phyloP scores from a whole-genome alignment of 1,140 invertebrate genomes.

The Aphidius gifuensis region DNA sequence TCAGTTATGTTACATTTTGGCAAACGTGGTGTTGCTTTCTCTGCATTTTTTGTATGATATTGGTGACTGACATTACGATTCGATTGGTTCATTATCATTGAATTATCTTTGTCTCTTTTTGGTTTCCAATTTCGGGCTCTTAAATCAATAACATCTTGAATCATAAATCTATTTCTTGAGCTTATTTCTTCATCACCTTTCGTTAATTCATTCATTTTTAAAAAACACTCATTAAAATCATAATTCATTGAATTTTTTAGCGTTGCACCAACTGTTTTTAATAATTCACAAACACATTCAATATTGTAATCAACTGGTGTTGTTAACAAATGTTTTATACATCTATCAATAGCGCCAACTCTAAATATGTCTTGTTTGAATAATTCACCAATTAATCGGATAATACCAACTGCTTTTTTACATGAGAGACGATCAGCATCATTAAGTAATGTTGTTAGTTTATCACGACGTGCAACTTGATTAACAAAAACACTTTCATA shows the following conservation, averaged over 20 bases:
- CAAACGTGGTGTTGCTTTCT: slow-evolving; percentile 47
- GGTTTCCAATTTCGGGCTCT: slow-evolving; percentile 82
- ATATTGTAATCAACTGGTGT: slow-evolving; percentile 84
- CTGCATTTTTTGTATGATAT: slow-evolving; percentile 37
- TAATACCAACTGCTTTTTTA: slow-evolving; percentile 81
- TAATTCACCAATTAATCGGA: slow-evolving; percentile 84
- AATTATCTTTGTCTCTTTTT: slow-evolving; percentile 79
- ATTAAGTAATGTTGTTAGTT: slow-evolving; percentile 63
- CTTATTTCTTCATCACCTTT: slow-evolving; percentile 56
- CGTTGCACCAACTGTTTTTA: slow-evolving; percentile 86
- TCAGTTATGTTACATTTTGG: slow-evolving; percentile 55
- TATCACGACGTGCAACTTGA: slow-evolving; percentile 58
- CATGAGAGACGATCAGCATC: slow-evolving; percentile 75
- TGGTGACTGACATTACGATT: slow-evolving; percentile 40
- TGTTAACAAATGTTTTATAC: slow-evolving; percentile 75
- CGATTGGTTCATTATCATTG: slow-evolving; percentile 92
- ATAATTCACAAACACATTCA: slow-evolving; percentile 87
- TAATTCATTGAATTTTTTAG: slow-evolving; percentile 62
- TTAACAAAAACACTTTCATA: slow-evolving; percentile 79
- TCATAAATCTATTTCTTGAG: slow-evolving; percentile 85
- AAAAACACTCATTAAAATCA: slow-evolving; percentile 56
- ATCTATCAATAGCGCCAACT: slow-evolving; percentile 69
- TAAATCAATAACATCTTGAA: slow-evolving; percentile 92
- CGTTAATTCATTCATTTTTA: slow-evolving; percentile 64
- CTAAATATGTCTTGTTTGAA: slow-evolving; percentile 91